A percentile compares a stretch with the other conserved stretches of the same genome.
Conservation (phyloP, 2,888 invertebrate species). For the Anaspis maculata region DNA sequence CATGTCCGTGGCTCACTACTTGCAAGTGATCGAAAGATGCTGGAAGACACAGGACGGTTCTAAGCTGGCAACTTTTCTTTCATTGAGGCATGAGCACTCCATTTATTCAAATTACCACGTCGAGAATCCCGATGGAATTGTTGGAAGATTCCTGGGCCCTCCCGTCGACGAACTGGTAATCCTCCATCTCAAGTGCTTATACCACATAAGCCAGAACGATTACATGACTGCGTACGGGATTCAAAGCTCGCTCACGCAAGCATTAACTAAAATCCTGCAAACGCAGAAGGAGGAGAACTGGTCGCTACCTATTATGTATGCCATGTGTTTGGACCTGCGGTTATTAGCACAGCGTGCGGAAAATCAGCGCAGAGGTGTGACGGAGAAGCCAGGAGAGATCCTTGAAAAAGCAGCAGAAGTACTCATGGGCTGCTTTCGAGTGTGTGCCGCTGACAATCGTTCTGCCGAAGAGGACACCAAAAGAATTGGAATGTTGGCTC, state of each 20-base stretch:
- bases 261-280: slow-evolving; percentile 75
- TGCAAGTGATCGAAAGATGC: slow-evolving; percentile 48
- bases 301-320: slow-evolving; percentile 90
- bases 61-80: slow-evolving; percentile 51
- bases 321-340: slow-evolving; percentile 80
- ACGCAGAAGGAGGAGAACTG: slow-evolving; percentile 91
- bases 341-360: slow-evolving; percentile 71
- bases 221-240: slow-evolving; percentile 65
- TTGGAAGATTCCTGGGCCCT: slow-evolving; percentile 59
- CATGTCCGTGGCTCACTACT: slow-evolving; percentile 39
- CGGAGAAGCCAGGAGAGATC: slow-evolving; percentile 58
- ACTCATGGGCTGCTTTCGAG: slow-evolving; percentile 86
- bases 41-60: slow-evolving; percentile 57
- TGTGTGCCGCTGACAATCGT: slow-evolving; percentile 91
- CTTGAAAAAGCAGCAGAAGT: slow-evolving; percentile 91
- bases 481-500: slow-evolving; percentile 88
- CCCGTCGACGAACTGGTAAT: slow-evolving; percentile 70
- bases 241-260: slow-evolving; percentile 70
- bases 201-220: slow-evolving; percentile 43
- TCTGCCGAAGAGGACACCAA: slow-evolving; percentile 88
- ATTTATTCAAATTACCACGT: slow-evolving; percentile 59
- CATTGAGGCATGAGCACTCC: slow-evolving; percentile 64
- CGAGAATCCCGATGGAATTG: slow-evolving; percentile 60
- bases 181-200: slow-evolving; percentile 63
- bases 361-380: slow-evolving; percentile 42